Percentiles rank a stretch among this genome's conserved stretches.
Evolutionary conservation across 2,888 invertebrate genomes (phyloP).

Genomic region (Caenorhabditis sp.): DNA sequence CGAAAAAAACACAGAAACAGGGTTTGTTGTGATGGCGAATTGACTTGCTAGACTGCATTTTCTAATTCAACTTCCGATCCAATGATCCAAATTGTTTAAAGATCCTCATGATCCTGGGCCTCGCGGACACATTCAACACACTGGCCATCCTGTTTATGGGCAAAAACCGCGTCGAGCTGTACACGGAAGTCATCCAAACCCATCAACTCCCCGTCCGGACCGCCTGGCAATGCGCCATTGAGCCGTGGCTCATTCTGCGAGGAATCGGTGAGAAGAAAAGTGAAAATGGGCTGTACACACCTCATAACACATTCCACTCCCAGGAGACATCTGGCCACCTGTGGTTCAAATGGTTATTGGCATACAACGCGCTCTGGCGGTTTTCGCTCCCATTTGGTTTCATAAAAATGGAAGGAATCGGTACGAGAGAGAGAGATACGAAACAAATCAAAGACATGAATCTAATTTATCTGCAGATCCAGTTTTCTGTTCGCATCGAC

Average conservation of each 20-base stretch:
- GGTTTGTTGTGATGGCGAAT: no score
- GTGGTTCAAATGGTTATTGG: slow-evolving; percentile 69
- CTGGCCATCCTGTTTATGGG: slow-evolving; percentile 73
- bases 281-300: neutral
- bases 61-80: no score
- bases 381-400: slow-evolving; percentile 66
- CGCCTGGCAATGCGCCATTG: slow-evolving; percentile 69
- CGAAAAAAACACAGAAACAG: slow-evolving; percentile 59
- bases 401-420: slow-evolving; percentile 63
- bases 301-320: slow-evolving; percentile 14
- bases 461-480: no score
- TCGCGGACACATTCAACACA: slow-evolving; percentile 72
- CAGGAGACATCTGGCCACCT: slow-evolving; percentile 73
- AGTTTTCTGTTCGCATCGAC: slow-evolving; percentile 55
- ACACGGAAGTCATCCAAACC: slow-evolving; percentile 60
- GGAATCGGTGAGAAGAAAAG: slow-evolving; percentile 60
- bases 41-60: no score
- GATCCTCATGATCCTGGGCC: slow-evolving; percentile 69
- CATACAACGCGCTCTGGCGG: slow-evolving; percentile 62
- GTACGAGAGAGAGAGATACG: no score
- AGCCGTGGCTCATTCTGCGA: slow-evolving; percentile 69
- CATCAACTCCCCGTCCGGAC: slow-evolving; percentile 49
- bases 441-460: no score
- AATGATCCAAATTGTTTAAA: no score
- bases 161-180: slow-evolving; percentile 70